Evolutionary conservation across 1,140 invertebrate genomes (phyloP).

Genomic region (Holotrichia oblita): DNA sequence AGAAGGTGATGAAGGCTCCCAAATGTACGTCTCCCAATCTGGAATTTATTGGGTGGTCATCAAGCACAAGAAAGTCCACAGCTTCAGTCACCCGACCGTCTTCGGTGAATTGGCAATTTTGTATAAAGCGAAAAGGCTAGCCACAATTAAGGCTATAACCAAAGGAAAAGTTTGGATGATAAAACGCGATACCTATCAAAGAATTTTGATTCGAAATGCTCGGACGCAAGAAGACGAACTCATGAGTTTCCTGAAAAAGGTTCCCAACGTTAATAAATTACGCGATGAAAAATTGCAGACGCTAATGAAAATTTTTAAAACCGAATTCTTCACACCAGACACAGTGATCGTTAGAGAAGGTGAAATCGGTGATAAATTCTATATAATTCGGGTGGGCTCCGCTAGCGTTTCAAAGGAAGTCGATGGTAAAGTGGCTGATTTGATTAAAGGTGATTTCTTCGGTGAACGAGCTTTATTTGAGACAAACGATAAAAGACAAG

Average conservation of each 20-base stretch:
- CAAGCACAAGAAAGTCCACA: slow-evolving; percentile 75
- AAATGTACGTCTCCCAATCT: slow-evolving; percentile 59
- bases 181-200: slow-evolving; percentile 85
- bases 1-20: slow-evolving; percentile 38
- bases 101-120: slow-evolving; percentile 94
- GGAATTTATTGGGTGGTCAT: slow-evolving; percentile 90
- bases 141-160: slow-evolving; percentile 83
- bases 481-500: slow-evolving; percentile 80
- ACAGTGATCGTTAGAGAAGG: slow-evolving; percentile 83
- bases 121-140: slow-evolving; percentile 90
- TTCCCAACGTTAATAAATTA: slow-evolving; percentile 84
- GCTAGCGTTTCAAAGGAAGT: slow-evolving; percentile 78
- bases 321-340: slow-evolving; percentile 86
- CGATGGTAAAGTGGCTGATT: slow-evolving; percentile 67
- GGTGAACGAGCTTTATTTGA: slow-evolving; percentile 80
- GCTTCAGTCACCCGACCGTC: slow-evolving; percentile 85
- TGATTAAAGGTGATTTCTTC: slow-evolving; percentile 81
- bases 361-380: slow-evolving; percentile 93
- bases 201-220: slow-evolving; percentile 86
- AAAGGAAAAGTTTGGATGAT: slow-evolving; percentile 88
- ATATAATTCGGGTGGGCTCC: slow-evolving; percentile 90
- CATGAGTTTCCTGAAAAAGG: slow-evolving; percentile 84
- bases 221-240: slow-evolving; percentile 84
- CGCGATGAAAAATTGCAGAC: slow-evolving; percentile 83
- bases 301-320: slow-evolving; percentile 88